Conservation (phyloP, 2,113 vertebrate species). For the Bufo gargarizans region DNA sequence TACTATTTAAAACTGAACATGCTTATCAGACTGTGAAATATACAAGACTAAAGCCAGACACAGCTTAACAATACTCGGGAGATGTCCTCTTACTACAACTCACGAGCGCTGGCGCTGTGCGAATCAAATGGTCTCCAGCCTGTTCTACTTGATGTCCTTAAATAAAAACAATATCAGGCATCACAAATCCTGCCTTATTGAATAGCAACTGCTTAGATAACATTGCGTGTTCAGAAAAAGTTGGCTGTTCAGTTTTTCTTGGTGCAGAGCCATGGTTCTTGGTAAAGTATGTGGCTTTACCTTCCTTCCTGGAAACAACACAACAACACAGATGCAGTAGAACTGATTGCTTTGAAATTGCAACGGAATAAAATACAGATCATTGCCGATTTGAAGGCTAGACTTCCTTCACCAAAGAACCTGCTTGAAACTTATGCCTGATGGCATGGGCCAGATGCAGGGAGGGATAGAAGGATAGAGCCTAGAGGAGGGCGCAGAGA, state of each 20-base stretch:
- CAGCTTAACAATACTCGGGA: constrained; percentile 32
- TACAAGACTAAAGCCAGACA: constrained; percentile 34
- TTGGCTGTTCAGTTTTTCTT: too few species aligned
- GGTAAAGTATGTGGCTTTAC: not conserved
- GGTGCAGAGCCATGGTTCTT: not conserved
- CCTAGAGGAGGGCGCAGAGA: too few species aligned
- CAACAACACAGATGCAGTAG: not conserved
- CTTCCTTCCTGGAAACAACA: not conserved
- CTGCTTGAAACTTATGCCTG: too few species aligned
- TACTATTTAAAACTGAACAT: constrained; percentile 34
- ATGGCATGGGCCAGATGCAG: too few species aligned
- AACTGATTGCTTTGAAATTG: too few species aligned
- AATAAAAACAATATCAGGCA: not conserved
- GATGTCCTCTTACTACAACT: not conserved
- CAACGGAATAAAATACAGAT: too few species aligned
- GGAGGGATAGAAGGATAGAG: too few species aligned
- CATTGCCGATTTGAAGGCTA: too few species aligned
- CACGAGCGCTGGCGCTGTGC: not conserved
- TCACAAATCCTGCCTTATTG: not conserved
- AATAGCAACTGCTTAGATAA: not conserved
- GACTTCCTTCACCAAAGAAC: too few species aligned
- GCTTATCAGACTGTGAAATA: constrained; percentile 52
- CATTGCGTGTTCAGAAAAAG: not conserved
- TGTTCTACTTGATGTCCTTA: not conserved
- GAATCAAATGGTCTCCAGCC: not conserved